Percentiles rank a stretch among this genome's conserved stretches.
These are phyloP conservation scores for Zaprionus capensis DNA, from an alignment of 1,140 invertebrate genomes.

Conservation along the genomic window DNA sequence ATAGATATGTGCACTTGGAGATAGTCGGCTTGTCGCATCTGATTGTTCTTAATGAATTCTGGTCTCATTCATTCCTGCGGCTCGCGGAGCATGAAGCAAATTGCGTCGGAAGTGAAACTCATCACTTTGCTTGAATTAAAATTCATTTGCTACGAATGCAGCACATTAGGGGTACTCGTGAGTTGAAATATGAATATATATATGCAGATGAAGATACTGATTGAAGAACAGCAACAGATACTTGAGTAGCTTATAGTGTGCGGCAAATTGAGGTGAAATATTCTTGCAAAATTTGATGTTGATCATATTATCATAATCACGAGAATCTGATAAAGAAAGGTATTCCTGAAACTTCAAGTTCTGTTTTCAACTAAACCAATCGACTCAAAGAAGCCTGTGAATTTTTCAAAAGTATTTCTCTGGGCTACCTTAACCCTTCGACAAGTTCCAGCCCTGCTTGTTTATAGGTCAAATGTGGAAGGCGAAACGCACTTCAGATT, in stretches of 20 bases:
- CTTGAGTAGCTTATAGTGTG: neutral
- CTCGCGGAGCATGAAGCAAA: slow-evolving; percentile 54
- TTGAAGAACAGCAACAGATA: neutral
- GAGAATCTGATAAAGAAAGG: neutral
- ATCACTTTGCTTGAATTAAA: slow-evolving; percentile 73
- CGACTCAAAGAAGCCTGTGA: neutral
- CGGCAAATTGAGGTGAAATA: too few relatives aligned
- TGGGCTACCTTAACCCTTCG: neutral
- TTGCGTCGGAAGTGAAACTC: slow-evolving; percentile 61
- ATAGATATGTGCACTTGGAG: neutral
- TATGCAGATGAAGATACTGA: neutral
- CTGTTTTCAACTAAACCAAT: neutral
- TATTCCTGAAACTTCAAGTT: neutral
- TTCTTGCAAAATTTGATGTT: too few relatives aligned
- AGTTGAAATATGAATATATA: slow-evolving; percentile 4
- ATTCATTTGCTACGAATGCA: slow-evolving; percentile 68
- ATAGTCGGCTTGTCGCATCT: slow-evolving; percentile 46
- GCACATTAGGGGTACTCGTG: slow-evolving; percentile 56
- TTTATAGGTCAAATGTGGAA: slow-evolving; percentile 66
- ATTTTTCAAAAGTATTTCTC: neutral
- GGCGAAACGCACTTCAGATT: slow-evolving; percentile 26
- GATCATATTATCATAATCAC: neutral
- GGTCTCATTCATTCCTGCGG: slow-evolving; percentile 59
- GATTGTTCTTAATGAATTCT: slow-evolving; percentile 78
- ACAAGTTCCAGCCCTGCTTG: slow-evolving; percentile 28